Percentiles rank a stretch among this genome's conserved stretches.
Conservation (phyloP, 2,113 vertebrate genomes). For the Noturus placidus region DNA sequence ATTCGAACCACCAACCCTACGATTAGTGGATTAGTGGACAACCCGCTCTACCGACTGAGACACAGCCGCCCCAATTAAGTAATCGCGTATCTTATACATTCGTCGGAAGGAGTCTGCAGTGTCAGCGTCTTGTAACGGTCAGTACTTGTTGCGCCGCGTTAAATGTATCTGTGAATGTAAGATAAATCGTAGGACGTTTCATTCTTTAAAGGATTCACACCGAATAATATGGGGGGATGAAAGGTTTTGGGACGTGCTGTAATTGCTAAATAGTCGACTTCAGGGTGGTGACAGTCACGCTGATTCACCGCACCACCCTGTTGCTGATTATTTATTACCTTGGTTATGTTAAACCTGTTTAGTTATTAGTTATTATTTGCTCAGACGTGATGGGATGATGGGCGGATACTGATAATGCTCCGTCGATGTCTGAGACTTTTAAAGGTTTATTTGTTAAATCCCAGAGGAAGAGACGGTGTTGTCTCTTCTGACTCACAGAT, state of each 20-base stretch:
- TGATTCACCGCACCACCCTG: neutral
- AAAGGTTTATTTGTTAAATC: neutral
- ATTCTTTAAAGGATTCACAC: neutral
- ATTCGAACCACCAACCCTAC: too few species aligned
- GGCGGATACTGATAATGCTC: neutral
- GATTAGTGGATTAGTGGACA: too few species aligned
- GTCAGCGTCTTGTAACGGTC: neutral
- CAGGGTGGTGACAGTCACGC: neutral
- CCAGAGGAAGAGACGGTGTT: neutral
- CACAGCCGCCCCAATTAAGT: too few species aligned
- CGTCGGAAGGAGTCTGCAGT: neutral
- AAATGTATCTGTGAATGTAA: neutral
- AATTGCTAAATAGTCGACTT: neutral
- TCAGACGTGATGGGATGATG: neutral
- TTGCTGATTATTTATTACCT: neutral
- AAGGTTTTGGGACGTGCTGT: neutral
- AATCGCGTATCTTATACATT: neutral
- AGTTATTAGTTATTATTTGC: too few species aligned
- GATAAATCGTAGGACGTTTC: neutral
- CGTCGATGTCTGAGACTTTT: neutral
- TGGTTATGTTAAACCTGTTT: neutral
- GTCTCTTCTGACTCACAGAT: slow-evolving; percentile 3
- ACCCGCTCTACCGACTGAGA: too few species aligned
- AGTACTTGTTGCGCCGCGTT: neutral
- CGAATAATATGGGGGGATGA: neutral